phyloP scores from a whole-genome alignment of 2,888 invertebrate species.

The Phyllotreta striolata region DNA sequence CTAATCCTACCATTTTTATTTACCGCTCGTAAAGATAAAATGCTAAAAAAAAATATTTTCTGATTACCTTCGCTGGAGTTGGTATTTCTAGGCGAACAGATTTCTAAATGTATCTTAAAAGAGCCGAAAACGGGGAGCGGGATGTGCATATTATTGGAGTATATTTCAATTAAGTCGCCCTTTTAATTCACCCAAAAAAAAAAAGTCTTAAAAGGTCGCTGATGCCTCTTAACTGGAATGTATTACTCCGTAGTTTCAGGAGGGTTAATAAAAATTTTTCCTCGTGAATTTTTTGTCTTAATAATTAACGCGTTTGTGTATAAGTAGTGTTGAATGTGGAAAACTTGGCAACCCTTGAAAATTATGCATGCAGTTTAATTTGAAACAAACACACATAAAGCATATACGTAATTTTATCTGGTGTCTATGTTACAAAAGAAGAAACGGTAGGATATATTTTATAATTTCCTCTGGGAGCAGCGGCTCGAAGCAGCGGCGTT shows the following conservation, averaged over 20 bases:
- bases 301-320: too few relatives aligned
- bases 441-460: conserved; percentile 55
- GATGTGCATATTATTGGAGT: conserved; percentile 48
- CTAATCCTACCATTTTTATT: too few relatives aligned
- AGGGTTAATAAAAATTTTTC: conserved; percentile 17
- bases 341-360: conserved; percentile 43
- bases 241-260: conserved; percentile 51
- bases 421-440: conserved; percentile 50
- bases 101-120: not conserved
- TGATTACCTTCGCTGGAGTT: not conserved
- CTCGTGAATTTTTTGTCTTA: not conserved
- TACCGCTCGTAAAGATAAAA: too few relatives aligned
- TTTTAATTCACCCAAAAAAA: conserved; percentile 51
- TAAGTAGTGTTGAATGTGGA: too few relatives aligned
- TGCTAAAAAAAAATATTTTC: not conserved
- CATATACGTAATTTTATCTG: conserved; percentile 56
- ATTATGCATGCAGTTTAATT: conserved; percentile 55
- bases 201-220: conserved; percentile 33
- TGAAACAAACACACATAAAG: conserved; percentile 55
- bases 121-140: too few relatives aligned
- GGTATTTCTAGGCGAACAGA: not conserved
- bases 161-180: conserved; percentile 55
- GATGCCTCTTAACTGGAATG: conserved; percentile 49
- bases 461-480: conserved; percentile 61
- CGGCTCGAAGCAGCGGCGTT: conserved; percentile 45